Base-by-base conservation (phyloP, 2,113 vertebrate species). In the Mustela nigripes region DNA sequence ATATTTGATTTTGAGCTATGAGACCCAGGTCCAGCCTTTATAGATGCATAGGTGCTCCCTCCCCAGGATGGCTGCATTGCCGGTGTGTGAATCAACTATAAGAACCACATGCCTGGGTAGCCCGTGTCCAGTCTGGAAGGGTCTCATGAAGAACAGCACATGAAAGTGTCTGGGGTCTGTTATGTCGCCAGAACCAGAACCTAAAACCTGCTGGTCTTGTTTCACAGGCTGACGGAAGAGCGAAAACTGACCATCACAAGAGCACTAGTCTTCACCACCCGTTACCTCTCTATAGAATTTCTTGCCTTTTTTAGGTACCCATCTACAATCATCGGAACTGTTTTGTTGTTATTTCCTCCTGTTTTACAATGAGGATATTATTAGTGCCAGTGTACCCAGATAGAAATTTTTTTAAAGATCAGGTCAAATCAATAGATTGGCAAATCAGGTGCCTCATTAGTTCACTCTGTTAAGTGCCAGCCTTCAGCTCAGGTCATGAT, bases 381-480 rank as follows among this genome's bases (percentile, higher is more conserved):
- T 73, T 48, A 81, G 48, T 56, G 11, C 42, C 39, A 42, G 33
- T 56, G 18, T 16, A 73, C 85, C 65, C 31, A 50, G 33, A 42
- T 19, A 92, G 80, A 92, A 39, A 15, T 74, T 96, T 89, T 26
- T 26, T 94, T 50, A 92, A 90, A 97, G 24, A 83, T 33, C 39
- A 83, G 56, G 10, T 56, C 45, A 91, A 82, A 95, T 4, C 39
- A 56, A 33, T 39, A 86, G 58, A 85, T 48, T 14, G 83, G 31
- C 45, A n/a, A 15, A 14, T 63, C 78, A 39, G 31, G 63, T 16
- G 14, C 31, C 31, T 33, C 31, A 31, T 6, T 67, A 15, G 14
- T 15, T 67, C 63, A 67, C 14, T 67, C 2, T 2, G 14, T 33
- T 67, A 67, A 33, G 63, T 4, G 12, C 31, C 12, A 1, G 31